Percentiles rank a stretch among this genome's conserved stretches.
These are phyloP conservation scores for Microctonus brassicae DNA, from an alignment of 2,888 invertebrate species.

Conservation along the genomic window DNA sequence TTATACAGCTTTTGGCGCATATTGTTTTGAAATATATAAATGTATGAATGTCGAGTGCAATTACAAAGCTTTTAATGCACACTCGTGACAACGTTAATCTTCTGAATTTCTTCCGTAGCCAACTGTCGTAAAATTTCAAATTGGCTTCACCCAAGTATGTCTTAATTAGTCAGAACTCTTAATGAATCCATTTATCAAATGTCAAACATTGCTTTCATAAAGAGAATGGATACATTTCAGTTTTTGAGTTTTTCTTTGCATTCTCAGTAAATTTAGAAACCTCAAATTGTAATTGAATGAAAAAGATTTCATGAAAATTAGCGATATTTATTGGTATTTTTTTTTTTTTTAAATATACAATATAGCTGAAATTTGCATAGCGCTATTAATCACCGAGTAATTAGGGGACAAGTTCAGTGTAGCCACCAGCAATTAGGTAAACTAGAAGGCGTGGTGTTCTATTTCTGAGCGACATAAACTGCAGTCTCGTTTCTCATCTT, in stretches of 20 bases:
- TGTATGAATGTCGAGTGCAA: conserved; percentile 51
- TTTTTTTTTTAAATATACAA: too few relatives aligned
- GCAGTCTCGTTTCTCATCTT: conserved; percentile 37
- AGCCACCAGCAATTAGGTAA: conserved; percentile 66
- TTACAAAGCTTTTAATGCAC: conserved; percentile 60
- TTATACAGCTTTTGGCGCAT: background rate
- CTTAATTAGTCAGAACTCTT: conserved; percentile 38
- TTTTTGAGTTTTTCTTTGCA: background rate
- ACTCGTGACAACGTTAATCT: conserved; percentile 33
- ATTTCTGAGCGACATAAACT: conserved; percentile 57
- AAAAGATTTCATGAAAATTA: conserved; percentile 55
- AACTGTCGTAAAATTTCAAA: conserved; percentile 20
- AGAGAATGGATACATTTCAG: background rate
- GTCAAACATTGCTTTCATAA: background rate
- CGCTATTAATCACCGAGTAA: conserved; percentile 66
- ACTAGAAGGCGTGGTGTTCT: conserved; percentile 67
- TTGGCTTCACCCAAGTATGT: conserved; percentile 35
- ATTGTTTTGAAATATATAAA: conserved; percentile 33
- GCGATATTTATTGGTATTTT: conserved; percentile 60
- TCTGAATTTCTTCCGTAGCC: background rate
- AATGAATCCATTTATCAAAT: background rate
- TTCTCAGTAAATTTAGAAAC: background rate
- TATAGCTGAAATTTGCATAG: conserved; percentile 40
- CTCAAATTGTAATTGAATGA: background rate
- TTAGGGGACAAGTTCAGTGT: conserved; percentile 67